phyloP scores from a whole-genome alignment of 2,113 vertebrate genomes.

The Crotalus helleri region DNA sequence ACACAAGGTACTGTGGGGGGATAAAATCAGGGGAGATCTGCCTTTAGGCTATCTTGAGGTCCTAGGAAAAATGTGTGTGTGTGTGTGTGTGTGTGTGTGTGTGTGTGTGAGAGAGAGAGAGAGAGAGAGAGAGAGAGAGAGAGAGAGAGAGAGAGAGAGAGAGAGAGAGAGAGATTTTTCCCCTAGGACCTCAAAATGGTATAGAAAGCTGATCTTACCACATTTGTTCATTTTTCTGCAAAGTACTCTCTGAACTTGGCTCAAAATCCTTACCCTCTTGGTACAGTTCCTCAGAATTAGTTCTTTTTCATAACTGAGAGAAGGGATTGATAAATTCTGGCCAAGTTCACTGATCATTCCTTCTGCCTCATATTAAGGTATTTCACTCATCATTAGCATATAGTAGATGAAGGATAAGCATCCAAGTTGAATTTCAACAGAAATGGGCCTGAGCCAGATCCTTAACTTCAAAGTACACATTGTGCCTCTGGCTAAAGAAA shows the following conservation, averaged over 20 bases:
- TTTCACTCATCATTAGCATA: neutral
- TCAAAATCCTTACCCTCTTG: neutral
- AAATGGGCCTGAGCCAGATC: neutral
- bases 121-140: too few relatives aligned
- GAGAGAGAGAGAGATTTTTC: neutral
- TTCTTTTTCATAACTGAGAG: neutral
- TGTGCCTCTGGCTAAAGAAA: neutral
- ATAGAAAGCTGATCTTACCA: neutral
- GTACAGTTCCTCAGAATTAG: neutral
- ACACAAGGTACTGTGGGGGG: too few relatives aligned
- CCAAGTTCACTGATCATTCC: neutral
- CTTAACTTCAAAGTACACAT: neutral
- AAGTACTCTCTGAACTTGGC: neutral
- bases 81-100: too few relatives aligned
- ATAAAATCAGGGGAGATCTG: neutral
- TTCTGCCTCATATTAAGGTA: neutral
- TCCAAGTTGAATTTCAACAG: neutral
- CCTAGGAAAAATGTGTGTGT: neutral
- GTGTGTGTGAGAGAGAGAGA: too few relatives aligned
- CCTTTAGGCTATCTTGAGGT: neutral
- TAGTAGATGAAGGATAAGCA: conserved; percentile 5
- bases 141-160: too few relatives aligned
- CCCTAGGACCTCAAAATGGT: neutral
- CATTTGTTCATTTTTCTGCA: neutral
- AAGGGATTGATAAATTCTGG: neutral